Evolutionary conservation across 2,888 invertebrate species (phyloP).

Genomic region (Protodeltote pygarga): DNA sequence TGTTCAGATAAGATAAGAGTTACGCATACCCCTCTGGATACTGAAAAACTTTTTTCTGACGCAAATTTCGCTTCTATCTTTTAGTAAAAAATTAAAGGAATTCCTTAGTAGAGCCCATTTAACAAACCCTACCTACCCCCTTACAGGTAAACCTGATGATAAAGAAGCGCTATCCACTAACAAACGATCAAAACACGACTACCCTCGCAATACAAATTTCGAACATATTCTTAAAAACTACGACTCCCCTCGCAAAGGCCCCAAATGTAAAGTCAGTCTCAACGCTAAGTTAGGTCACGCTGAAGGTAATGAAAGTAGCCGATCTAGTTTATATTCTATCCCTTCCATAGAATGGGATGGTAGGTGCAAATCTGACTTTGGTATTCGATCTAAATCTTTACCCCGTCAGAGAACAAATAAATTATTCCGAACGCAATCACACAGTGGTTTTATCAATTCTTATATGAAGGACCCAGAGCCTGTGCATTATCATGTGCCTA

Average conservation of each 20-base stretch:
- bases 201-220: conserved; percentile 69
- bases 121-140: conserved; percentile 18
- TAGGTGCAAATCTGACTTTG: conserved; percentile 63
- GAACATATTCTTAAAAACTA: conserved; percentile 65
- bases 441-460: conserved; percentile 76
- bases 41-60: too few species aligned
- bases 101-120: background rate
- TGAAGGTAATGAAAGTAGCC: conserved; percentile 59
- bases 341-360: conserved; percentile 78
- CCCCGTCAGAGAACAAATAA: conserved; percentile 55
- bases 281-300: conserved; percentile 54
- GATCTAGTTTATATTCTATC: conserved; percentile 74
- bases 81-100: too few species aligned
- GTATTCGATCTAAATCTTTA: conserved; percentile 65
- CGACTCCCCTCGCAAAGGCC: conserved; percentile 57
- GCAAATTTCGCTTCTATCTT: too few species aligned
- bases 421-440: conserved; percentile 75
- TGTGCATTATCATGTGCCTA: conserved; percentile 77
- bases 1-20: too few species aligned
- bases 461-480: conserved; percentile 75
- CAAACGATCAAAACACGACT: conserved; percentile 67
- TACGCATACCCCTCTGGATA: too few species aligned
- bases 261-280: conserved; percentile 76
- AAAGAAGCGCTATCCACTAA: conserved; percentile 56
- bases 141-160: conserved; percentile 67